Conservation (phyloP, 1,140 invertebrate species). For the Drosophila rufa region DNA sequence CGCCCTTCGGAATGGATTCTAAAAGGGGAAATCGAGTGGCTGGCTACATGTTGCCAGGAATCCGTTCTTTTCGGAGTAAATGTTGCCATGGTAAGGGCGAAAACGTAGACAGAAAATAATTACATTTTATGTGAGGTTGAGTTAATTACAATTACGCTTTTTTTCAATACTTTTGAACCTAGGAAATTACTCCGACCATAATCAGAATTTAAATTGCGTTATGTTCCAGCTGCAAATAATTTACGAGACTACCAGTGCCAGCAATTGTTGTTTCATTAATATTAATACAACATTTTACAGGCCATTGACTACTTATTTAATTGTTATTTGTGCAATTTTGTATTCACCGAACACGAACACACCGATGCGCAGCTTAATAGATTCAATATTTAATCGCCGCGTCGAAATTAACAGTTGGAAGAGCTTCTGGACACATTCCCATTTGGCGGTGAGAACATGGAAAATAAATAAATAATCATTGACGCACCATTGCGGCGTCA, state of each 20-base stretch:
- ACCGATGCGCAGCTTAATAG: constrained; percentile 15
- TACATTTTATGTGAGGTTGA: constrained; percentile 1
- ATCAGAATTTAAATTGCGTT: constrained; percentile 52
- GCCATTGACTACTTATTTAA: constrained; percentile 51
- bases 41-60: constrained; percentile 24
- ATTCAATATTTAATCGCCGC: constrained; percentile 33
- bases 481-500: background rate
- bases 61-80: constrained; percentile 45
- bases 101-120: constrained; percentile 8
- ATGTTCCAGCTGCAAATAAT: constrained; percentile 38
- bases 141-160: constrained; percentile 49
- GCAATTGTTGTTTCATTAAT: constrained; percentile 57
- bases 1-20: constrained; percentile 10
- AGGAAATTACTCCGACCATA: constrained; percentile 11
- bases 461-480: constrained; percentile 37
- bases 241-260: constrained; percentile 27
- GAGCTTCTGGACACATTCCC: constrained; percentile 38
- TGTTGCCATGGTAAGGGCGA: constrained; percentile 16
- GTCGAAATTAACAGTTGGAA: constrained; percentile 38
- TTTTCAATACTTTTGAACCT: constrained; percentile 33
- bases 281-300: constrained; percentile 57
- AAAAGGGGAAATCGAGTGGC: constrained; percentile 32
- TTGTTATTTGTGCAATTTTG: constrained; percentile 24
- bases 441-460: constrained; percentile 23
- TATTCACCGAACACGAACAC: background rate